Evolutionary conservation across 2,888 invertebrate species (phyloP).

Genomic region (Drosophila affinis): DNA sequence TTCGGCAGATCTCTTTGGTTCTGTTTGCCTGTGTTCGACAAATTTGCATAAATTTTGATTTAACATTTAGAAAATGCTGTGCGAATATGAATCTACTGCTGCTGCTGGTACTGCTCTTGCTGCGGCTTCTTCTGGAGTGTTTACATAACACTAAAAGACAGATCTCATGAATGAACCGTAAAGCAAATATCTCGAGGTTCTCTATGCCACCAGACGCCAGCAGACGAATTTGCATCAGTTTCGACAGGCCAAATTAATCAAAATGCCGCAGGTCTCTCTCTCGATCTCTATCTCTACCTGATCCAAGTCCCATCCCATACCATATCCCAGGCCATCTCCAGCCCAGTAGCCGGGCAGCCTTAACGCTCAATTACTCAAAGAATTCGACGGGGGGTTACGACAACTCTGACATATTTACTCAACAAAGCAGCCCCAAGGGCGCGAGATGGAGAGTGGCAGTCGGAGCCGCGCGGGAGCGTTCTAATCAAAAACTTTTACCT

Average conservation of each 20-base stretch:
- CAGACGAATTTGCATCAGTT: slow-evolving; percentile 67
- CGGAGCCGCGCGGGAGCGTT: slow-evolving; percentile 22
- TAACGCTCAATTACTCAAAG: slow-evolving; percentile 72
- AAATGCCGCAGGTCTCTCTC: slow-evolving; percentile 41
- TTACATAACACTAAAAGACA: slow-evolving; percentile 73
- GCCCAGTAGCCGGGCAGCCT: slow-evolving; percentile 57
- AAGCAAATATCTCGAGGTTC: slow-evolving; percentile 64
- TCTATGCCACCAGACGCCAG: slow-evolving; percentile 4
- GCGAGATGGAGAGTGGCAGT: slow-evolving; percentile 6
- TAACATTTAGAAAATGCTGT: slow-evolving; percentile 57
- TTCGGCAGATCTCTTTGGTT: neutral
- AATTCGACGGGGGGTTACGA: slow-evolving; percentile 29
- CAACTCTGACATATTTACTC: slow-evolving; percentile 74
- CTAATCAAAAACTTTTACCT: slow-evolving; percentile 63
- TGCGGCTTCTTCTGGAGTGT: slow-evolving; percentile 49
- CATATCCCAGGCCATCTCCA: neutral
- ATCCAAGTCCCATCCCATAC: slow-evolving; percentile 8
- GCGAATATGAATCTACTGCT: slow-evolving; percentile 51
- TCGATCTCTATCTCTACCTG: neutral
- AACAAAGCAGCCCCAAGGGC: slow-evolving; percentile 61
- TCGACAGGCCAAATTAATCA: slow-evolving; percentile 72
- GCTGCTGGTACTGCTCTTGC: slow-evolving; percentile 1
- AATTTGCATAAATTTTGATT: slow-evolving; percentile 73
- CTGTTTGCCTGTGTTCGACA: slow-evolving; percentile 43
- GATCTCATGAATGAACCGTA: slow-evolving; percentile 75